Percentiles rank a stretch among this genome's conserved stretches.
Evolutionary conservation across 2,888 invertebrate species (phyloP).

Genomic region (Ormyrus thymus): DNA sequence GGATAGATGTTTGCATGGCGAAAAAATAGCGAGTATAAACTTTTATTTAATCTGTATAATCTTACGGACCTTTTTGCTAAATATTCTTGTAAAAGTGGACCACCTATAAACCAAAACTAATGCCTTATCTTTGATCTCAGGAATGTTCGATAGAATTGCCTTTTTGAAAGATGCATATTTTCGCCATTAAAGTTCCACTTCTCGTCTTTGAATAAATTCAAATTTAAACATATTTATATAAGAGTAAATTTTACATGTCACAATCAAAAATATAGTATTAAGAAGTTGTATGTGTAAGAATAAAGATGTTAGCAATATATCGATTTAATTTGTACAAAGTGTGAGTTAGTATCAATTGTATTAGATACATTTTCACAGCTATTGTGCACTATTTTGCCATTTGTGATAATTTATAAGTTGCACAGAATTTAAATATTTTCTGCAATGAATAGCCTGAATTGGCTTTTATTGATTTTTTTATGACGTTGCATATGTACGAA

Average conservation of each 20-base stretch:
- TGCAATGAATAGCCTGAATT: background rate
- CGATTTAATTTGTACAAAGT: slow-evolving; percentile 27
- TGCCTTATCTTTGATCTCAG: slow-evolving; percentile 56
- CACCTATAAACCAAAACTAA: slow-evolving; percentile 50
- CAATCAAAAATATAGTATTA: slow-evolving; percentile 43
- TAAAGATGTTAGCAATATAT: background rate
- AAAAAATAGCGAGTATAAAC: background rate
- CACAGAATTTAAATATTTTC: slow-evolving; percentile 7
- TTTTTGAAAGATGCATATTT: slow-evolving; percentile 39
- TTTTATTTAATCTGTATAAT: slow-evolving; percentile 12
- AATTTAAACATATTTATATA: background rate
- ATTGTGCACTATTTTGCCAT: slow-evolving; percentile 27
- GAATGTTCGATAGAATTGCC: slow-evolving; percentile 54
- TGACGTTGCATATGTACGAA: background rate
- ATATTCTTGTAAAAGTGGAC: slow-evolving; percentile 37
- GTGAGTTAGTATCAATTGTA: background rate
- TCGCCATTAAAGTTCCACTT: slow-evolving; percentile 37
- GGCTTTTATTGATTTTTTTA: no score
- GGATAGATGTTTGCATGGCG: background rate
- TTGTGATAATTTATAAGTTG: slow-evolving; percentile 49
- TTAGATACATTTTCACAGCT: slow-evolving; percentile 10
- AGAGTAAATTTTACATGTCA: slow-evolving; percentile 5
- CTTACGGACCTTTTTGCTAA: slow-evolving; percentile 1
- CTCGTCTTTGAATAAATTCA: background rate
- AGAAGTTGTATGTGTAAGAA: slow-evolving; percentile 28